Percentiles rank a stretch among this genome's conserved stretches.
Conservation (phyloP, 2,888 invertebrate species). For the Nematopogon swammerdamellus region DNA sequence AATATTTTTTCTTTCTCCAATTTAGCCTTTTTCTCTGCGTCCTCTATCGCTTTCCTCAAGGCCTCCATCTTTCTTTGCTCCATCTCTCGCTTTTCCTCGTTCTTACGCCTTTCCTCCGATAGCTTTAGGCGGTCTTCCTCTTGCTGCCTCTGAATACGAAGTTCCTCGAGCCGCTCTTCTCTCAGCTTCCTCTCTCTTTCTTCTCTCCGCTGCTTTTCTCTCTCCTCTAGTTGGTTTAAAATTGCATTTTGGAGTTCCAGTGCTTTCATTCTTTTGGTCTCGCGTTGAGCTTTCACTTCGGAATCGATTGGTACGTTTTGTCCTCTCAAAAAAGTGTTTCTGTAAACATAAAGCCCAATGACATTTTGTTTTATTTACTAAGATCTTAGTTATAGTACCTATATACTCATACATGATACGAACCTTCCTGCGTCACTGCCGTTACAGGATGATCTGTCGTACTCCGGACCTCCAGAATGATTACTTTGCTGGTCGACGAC, state of each 20-base stretch:
- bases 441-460: constrained; percentile 42
- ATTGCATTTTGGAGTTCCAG: constrained; percentile 85
- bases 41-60: constrained; percentile 73
- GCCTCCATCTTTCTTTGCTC: constrained; percentile 72
- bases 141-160: constrained; percentile 70
- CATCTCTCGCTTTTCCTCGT: constrained; percentile 66
- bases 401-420: too few species aligned
- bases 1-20: constrained; percentile 60
- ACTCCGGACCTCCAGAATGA: constrained; percentile 40
- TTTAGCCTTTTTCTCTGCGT: constrained; percentile 71
- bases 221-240: constrained; percentile 79
- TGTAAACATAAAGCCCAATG: constrained; percentile 19
- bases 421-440: constrained; percentile 50
- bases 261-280: constrained; percentile 77
- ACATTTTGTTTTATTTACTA: neutral
- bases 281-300: constrained; percentile 74
- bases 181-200: constrained; percentile 70
- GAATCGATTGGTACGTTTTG: constrained; percentile 85
- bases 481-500: constrained; percentile 56
- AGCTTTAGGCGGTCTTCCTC: constrained; percentile 65
- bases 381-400: too few species aligned
- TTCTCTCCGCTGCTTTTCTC: constrained; percentile 69
- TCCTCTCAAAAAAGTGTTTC: constrained; percentile 72
- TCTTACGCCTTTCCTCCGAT: constrained; percentile 66
- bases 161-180: constrained; percentile 81